These are phyloP conservation scores for Cheilosia urbana DNA, from an alignment of 2,888 invertebrate species.

Conservation along the genomic window DNA sequence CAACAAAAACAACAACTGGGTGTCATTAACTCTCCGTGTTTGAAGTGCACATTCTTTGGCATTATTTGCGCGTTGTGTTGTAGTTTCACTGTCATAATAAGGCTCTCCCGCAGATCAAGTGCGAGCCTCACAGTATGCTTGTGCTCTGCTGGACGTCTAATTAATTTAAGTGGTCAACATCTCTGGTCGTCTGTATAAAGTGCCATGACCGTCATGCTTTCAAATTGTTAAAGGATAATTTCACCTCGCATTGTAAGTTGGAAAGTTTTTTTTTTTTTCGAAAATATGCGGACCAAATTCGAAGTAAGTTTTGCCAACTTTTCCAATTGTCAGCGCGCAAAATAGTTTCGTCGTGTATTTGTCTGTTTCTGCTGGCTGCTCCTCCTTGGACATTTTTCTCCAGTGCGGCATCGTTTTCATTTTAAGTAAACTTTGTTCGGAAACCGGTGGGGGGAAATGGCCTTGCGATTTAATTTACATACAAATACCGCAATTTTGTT, in stretches of 20 bases:
- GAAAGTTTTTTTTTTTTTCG: slow-evolving; percentile 30
- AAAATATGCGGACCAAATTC: slow-evolving; percentile 10
- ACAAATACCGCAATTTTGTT: slow-evolving; percentile 62
- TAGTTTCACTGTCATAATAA: slow-evolving; percentile 67
- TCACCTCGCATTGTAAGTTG: slow-evolving; percentile 36
- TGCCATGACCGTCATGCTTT: slow-evolving; percentile 41
- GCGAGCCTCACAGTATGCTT: slow-evolving; percentile 2
- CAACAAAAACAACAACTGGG: slow-evolving; percentile 7
- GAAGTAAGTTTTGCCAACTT: slow-evolving; percentile 33
- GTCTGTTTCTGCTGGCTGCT: neutral
- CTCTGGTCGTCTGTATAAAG: slow-evolving; percentile 5
- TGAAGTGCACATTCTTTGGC: slow-evolving; percentile 50
- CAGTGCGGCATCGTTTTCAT: slow-evolving; percentile 46
- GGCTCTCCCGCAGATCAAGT: slow-evolving; percentile 55
- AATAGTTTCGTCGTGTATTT: neutral
- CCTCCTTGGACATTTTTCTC: neutral
- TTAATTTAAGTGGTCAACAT: slow-evolving; percentile 67
- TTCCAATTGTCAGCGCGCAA: slow-evolving; percentile 23
- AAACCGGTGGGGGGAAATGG: slow-evolving; percentile 16
- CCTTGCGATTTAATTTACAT: slow-evolving; percentile 65
- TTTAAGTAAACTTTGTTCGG: slow-evolving; percentile 42
- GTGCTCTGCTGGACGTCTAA: slow-evolving; percentile 54
- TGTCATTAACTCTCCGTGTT: slow-evolving; percentile 32
- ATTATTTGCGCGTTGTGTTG: slow-evolving; percentile 39
- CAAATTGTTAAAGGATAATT: slow-evolving; percentile 55